These are phyloP conservation scores for Globodera ellingtonae DNA, from an alignment of 1,140 invertebrate species.

Conservation along the genomic window DNA sequence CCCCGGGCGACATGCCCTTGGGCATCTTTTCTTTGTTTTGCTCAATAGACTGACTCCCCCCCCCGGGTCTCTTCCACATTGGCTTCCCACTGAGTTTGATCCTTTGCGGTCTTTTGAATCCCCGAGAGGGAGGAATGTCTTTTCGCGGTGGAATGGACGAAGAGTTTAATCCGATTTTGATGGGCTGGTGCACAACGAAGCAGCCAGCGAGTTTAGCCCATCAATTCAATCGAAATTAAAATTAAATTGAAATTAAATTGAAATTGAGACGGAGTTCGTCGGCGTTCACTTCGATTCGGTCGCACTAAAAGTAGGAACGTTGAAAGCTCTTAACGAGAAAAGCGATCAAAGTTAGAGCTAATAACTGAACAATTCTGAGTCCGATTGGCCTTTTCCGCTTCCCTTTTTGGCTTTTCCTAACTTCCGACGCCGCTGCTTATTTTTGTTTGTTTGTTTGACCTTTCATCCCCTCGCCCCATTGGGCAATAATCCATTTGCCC, in stretches of 20 bases:
- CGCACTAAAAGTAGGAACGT: too few species aligned
- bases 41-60: neutral
- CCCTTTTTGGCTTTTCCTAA: neutral
- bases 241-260: neutral
- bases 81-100: neutral
- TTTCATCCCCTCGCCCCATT: neutral
- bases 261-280: neutral
- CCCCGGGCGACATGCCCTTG: neutral
- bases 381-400: neutral
- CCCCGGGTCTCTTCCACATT: neutral
- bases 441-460: slow-evolving; percentile 1
- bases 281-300: too few species aligned
- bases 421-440: neutral
- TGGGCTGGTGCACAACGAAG: neutral
- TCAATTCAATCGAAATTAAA: too few species aligned
- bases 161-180: neutral
- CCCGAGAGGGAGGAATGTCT: neutral
- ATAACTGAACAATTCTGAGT: neutral
- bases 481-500: neutral
- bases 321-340: too few species aligned
- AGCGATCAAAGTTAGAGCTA: too few species aligned
- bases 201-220: too few species aligned
- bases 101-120: neutral
- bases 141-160: too few species aligned
- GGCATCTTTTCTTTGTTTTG: neutral